Evolutionary conservation across 2,888 invertebrate genomes (phyloP), one percentile per base, ranked within the genome.

Genomic region (Polietes domitor): DNA sequence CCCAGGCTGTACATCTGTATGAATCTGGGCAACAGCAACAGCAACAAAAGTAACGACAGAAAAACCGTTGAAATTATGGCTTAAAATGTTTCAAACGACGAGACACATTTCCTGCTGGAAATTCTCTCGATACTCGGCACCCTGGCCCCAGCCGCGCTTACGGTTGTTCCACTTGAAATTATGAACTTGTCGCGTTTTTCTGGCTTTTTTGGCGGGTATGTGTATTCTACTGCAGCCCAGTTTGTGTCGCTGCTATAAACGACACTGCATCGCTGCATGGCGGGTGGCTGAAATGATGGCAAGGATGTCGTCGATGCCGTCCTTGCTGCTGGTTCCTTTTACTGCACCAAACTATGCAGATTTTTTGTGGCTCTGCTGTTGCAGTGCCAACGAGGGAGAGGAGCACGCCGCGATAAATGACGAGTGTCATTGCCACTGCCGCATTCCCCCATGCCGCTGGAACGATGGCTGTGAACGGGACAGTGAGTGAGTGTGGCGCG

Each of bases 271-370:
- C n/a, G n/a, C n/a, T 15, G 47, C 47, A 5, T n/a, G 4, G 9
- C n/a, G 47, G 15, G 6, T 15, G 2, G 47, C 15, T 2, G 15
- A 2, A 15, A 9, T 43, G 68, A 68, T 43, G 43, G 21, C 6
- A 15, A 24, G 68, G 78, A 68, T 61, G 77, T 79, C 72, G 72
- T 76, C 68, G 73, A 71, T 76, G 78, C 65, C 83, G 73, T n/a
- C n/a, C n/a, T n/a, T n/a, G n/a, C 68, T 84, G 84, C 73, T 70
- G 72, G 76, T 81, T 76, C 37, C 76, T 78, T 76, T 81, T 81
- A 78, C 78, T 81, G 81, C 84, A 79, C 78, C 75, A 84, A 81
- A 84, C 78, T 84, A 84, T 84, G 84, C 84, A 84, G 81, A 84
- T 84, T 76, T 81, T 61, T 24, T 21, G 26, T 71, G 37, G 50